Evolutionary conservation across 2,113 vertebrate species (phyloP).

Genomic region (Callochromis pleurospilus): DNA sequence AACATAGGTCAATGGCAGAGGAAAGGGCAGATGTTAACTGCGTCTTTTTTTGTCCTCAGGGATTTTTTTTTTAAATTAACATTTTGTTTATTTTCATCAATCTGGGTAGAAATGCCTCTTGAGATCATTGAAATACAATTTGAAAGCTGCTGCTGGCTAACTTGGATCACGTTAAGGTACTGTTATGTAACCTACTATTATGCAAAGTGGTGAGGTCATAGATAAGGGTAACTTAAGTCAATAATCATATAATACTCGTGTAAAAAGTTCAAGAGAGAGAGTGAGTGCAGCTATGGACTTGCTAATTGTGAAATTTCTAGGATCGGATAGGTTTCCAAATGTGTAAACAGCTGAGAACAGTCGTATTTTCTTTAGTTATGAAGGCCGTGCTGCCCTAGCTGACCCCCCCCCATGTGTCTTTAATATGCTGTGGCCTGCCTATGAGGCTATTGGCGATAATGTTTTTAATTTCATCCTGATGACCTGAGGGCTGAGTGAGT

Average conservation of each 20-base stretch:
- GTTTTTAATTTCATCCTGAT: not conserved
- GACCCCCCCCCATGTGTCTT: not conserved
- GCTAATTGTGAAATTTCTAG: not conserved
- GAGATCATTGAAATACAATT: not conserved
- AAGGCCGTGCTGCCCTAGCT: not conserved
- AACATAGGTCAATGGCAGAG: not conserved
- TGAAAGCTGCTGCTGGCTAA: not conserved
- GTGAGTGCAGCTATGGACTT: not conserved
- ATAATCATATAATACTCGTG: not conserved
- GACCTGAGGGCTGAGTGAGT: not conserved
- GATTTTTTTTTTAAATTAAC: not conserved
- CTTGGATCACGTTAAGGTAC: not conserved
- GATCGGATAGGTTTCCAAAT: not conserved
- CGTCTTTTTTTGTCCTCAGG: fast-evolving
- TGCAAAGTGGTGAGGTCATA: not conserved
- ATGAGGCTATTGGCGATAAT: not conserved
- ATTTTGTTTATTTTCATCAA: not conserved
- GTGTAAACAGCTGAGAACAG: not conserved
- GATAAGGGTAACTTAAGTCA: not conserved
- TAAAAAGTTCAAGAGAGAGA: not conserved
- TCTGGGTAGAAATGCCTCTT: not conserved
- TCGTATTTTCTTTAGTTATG: not conserved
- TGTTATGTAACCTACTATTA: not conserved
- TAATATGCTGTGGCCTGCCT: not conserved
- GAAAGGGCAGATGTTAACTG: not conserved